Base-by-base conservation (phyloP, 2,888 invertebrate genomes). In the Brachyptera risi region DNA sequence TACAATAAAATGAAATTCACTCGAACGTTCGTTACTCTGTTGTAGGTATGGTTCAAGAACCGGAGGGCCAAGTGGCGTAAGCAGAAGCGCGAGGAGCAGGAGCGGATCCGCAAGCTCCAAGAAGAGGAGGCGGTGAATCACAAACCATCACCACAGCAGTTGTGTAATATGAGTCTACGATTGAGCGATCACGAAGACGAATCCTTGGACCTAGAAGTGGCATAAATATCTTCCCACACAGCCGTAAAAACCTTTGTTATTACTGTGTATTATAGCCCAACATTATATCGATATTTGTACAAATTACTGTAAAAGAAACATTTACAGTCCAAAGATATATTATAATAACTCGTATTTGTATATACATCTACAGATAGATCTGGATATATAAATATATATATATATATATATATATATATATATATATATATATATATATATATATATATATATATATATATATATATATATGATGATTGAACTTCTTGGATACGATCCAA, bases 31-130 rank as follows among this genome's bases (percentile, higher is more conserved):
- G 5, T 47, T 47, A n/a, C 24, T 47, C n/a, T 47, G 47, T 79
- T 78, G 13, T 79, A 96, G 96, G 96, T 96, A 11, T 96, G 96
- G 96, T 96, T 96, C 78, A 96, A 96, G 78, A 96, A 96, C 75
- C 84, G 96, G 19, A 83, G 96, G 38, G 96, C 96, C 68, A 96
- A 96, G 79, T 96, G 95, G 95, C 85, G 96, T 68, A 96, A 96
- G 73, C 94, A 94, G 74, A 95, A 95, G 74, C 85, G 95, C 1
- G 96, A 78, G 65, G 75, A 77, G 60, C 76, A 77, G 59, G 74
- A 75, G 57, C 89, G 73, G 87, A 90, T 74, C 87, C 91, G 75
- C 89, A 91, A 75, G 78, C 74, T 92, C 64, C 91, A 91, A 72
- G 87, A 92, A 74, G 92, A 92, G 73, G 83, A 89, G 65, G 73